These are phyloP conservation scores for Tringa solitaria DNA, from an alignment of 2,113 vertebrate species.

Conservation along the genomic window DNA sequence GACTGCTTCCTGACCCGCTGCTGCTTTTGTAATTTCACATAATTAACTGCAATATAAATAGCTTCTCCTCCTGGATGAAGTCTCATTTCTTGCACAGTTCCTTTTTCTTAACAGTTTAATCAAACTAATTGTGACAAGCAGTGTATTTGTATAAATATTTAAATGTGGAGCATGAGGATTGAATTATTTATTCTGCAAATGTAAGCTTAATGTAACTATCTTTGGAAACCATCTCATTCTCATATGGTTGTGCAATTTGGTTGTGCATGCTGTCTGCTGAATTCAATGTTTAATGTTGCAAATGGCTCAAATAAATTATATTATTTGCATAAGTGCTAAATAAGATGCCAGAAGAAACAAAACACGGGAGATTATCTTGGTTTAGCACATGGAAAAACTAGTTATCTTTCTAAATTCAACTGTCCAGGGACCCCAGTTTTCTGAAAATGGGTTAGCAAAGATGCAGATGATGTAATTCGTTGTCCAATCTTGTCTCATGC, in stretches of 20 bases:
- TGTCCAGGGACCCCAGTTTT: background rate
- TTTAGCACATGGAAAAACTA: background rate
- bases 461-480: constrained; percentile 11
- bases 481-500: background rate
- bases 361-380: background rate
- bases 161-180: constrained; percentile 43
- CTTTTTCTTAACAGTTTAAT: constrained; percentile 61
- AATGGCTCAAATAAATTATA: background rate
- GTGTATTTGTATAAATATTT: constrained; percentile 68
- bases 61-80: constrained; percentile 13
- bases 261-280: background rate
- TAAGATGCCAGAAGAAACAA: background rate
- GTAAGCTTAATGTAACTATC: constrained; percentile 38
- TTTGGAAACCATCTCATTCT: constrained; percentile 42
- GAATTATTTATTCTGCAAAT: constrained; percentile 64
- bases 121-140: constrained; percentile 55
- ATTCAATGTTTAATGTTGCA: background rate
- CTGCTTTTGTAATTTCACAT: background rate
- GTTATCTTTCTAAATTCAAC: background rate
- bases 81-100: constrained; percentile 33
- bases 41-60: constrained; percentile 26
- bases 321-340: background rate
- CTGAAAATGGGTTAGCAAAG: constrained; percentile 16
- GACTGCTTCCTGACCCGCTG: background rate
- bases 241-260: background rate